phyloP scores from a whole-genome alignment of 2,888 invertebrate species.

The Dicroscelio sp. region DNA sequence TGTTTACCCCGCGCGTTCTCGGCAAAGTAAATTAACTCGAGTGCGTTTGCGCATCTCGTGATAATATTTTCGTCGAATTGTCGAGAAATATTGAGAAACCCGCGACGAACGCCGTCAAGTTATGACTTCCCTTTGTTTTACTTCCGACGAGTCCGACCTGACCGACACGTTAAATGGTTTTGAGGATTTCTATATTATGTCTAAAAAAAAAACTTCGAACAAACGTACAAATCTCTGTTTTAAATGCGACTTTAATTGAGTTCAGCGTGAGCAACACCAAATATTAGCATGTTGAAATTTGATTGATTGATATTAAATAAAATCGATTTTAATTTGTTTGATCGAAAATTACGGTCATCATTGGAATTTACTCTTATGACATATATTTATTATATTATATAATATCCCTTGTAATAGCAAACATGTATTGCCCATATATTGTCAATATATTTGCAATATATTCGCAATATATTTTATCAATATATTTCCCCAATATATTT shows the following conservation, averaged over 20 bases:
- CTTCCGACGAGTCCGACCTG: constrained; percentile 34
- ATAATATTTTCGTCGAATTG: constrained; percentile 65
- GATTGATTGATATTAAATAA: too few relatives aligned
- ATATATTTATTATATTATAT: too few relatives aligned
- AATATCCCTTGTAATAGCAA: too few relatives aligned
- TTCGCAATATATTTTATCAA: too few relatives aligned
- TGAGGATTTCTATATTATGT: constrained; percentile 20
- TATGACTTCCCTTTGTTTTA: constrained; percentile 79
- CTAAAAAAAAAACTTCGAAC: background rate
- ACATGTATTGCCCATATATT: too few relatives aligned
- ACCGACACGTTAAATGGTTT: constrained; percentile 56
- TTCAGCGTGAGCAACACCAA: background rate
- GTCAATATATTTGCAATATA: too few relatives aligned
- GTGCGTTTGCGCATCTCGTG: constrained; percentile 58
- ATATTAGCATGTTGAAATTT: too few relatives aligned
- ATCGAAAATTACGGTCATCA: too few relatives aligned
- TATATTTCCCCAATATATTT: too few relatives aligned
- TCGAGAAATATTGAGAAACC: constrained; percentile 69
- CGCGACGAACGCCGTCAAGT: constrained; percentile 62
- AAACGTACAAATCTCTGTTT: background rate
- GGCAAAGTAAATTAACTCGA: constrained; percentile 68
- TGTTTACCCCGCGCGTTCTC: constrained; percentile 53
- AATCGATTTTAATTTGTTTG: too few relatives aligned
- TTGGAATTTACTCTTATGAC: too few relatives aligned
- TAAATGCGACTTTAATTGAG: background rate